These are phyloP conservation scores for Microcebus lehilahytsara DNA, from an alignment of 2,113 vertebrate species.

Conservation along the genomic window DNA sequence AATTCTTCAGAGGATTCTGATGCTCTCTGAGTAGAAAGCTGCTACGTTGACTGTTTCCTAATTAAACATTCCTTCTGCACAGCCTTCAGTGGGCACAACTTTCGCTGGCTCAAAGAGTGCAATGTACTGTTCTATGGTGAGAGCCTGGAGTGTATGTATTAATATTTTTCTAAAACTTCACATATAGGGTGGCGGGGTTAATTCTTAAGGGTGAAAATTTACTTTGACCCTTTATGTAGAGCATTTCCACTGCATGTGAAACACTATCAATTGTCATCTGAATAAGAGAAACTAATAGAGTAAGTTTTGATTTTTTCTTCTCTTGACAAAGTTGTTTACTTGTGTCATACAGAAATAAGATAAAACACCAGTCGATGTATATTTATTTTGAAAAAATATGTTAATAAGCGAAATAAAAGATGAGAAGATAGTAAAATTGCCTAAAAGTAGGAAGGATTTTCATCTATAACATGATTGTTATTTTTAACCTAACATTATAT, in stretches of 20 bases:
- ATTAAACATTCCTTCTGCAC: neutral
- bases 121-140: neutral
- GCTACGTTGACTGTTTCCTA: neutral
- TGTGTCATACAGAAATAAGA: neutral
- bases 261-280: neutral
- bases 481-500: neutral
- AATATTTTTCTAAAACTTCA: neutral
- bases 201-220: neutral
- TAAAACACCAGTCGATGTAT: neutral
- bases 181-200: neutral
- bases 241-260: neutral
- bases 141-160: neutral
- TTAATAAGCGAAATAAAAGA: neutral
- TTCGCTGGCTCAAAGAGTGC: neutral
- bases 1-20: neutral
- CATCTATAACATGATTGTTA: neutral
- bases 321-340: neutral
- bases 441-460: neutral
- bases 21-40: neutral
- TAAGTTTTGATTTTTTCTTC: neutral
- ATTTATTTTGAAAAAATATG: neutral
- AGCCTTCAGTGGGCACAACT: neutral
- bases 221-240: neutral
- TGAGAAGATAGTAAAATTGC: neutral
- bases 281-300: neutral